Percentiles rank a stretch among this genome's conserved stretches.
Evolutionary conservation across 2,113 vertebrate species (phyloP).

Genomic region (Pongo pygmaeus): DNA sequence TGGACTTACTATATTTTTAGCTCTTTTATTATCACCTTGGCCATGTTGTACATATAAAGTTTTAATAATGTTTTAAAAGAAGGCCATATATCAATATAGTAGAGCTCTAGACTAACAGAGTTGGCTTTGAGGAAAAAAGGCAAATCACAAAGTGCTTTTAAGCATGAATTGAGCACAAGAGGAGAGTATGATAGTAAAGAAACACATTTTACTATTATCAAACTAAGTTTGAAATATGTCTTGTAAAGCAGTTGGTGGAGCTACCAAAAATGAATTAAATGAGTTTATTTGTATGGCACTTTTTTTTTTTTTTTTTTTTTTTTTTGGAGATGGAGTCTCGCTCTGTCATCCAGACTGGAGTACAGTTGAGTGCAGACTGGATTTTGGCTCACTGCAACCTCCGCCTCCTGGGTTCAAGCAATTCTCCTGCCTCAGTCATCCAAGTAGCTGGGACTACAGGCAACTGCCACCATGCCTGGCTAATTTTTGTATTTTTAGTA

Average conservation of each 20-base stretch:
- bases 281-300: not conserved
- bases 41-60: not conserved
- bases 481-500: no score
- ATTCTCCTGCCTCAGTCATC: no score
- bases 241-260: not conserved
- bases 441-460: no score
- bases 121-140: not conserved
- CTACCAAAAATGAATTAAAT: not conserved
- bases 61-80: not conserved
- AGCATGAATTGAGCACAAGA: constrained; percentile 4
- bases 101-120: not conserved
- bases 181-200: not conserved
- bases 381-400: no score
- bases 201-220: not conserved
- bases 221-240: not conserved
- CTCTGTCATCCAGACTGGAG: no score
- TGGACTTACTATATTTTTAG: not conserved
- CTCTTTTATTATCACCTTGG: constrained; percentile 8
- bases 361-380: no score
- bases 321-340: no score
- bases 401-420: no score
- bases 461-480: no score
- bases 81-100: not conserved
- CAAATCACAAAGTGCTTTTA: not conserved
- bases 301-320: no score